Percentiles rank a stretch among this genome's conserved stretches.
Conservation (phyloP, 2,113 vertebrate genomes). For the Strigops habroptila region DNA sequence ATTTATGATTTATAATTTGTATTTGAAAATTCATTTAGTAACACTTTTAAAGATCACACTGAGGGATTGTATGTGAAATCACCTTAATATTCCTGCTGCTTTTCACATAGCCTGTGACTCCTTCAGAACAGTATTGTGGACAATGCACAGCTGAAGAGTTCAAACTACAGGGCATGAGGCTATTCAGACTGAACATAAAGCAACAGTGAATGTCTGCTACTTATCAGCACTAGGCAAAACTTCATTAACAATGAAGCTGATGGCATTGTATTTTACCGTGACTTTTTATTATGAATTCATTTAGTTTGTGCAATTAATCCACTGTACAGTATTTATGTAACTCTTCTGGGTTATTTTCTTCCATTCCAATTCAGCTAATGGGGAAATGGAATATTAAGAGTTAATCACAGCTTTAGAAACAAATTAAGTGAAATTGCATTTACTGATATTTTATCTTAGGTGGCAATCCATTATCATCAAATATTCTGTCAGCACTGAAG, state of each 20-base stretch:
- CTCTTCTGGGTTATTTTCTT: constrained; percentile 54
- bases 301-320: constrained; percentile 63
- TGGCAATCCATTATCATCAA: constrained; percentile 25
- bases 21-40: background rate
- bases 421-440: constrained; percentile 45
- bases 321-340: constrained; percentile 63
- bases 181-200: constrained; percentile 45
- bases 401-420: constrained; percentile 64
- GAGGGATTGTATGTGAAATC: background rate
- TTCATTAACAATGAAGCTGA: constrained; percentile 49
- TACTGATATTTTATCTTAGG: constrained; percentile 26
- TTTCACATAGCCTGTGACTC: constrained; percentile 53
- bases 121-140: constrained; percentile 41
- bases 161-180: constrained; percentile 44
- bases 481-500: background rate
- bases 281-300: constrained; percentile 58
- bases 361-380: constrained; percentile 69
- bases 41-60: background rate
- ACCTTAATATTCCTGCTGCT: constrained; percentile 16
- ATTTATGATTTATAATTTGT: background rate
- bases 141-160: constrained; percentile 44
- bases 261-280: constrained; percentile 33
- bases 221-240: constrained; percentile 43
- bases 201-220: constrained; percentile 50
- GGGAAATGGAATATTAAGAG: constrained; percentile 67